A percentile compares a stretch with the other conserved stretches of the same genome.
These are phyloP conservation scores for Listronotus bonariensis DNA, from an alignment of 1,140 invertebrate species.

Conservation along the genomic window DNA sequence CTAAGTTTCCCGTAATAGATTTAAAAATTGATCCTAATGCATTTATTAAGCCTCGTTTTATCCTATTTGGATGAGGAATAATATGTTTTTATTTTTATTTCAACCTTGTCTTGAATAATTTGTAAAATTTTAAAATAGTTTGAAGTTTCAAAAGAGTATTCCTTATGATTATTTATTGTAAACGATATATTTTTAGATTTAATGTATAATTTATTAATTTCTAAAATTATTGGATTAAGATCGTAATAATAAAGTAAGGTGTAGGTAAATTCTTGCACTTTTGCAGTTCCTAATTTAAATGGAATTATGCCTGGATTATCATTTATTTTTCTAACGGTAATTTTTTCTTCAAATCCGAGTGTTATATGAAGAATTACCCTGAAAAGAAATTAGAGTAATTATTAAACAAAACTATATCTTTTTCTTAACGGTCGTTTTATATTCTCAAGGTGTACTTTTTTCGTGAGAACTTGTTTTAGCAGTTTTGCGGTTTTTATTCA, in stretches of 20 bases:
- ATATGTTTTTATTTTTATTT: no score
- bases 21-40: no score
- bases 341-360: neutral
- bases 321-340: neutral
- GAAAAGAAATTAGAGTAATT: conserved; percentile 9
- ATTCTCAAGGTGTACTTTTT: conserved; percentile 19
- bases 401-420: conserved; percentile 17
- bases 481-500: conserved; percentile 1
- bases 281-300: conserved; percentile 5
- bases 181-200: no score
- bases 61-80: no score
- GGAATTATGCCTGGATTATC: conserved; percentile 6
- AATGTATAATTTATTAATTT: no score
- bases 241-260: conserved; percentile 2
- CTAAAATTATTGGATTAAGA: no score
- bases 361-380: neutral
- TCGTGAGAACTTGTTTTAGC: conserved; percentile 1
- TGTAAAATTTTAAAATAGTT: no score
- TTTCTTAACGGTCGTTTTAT: conserved; percentile 12
- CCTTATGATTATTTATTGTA: no score
- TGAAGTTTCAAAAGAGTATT: no score
- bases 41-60: no score
- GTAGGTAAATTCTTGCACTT: neutral
- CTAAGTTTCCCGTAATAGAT: no score
- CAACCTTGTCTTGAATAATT: no score